Evolutionary conservation across 2,797 vertebrate genomes (phyloP).

Genomic region (Pseudocheirus occidentalis): DNA sequence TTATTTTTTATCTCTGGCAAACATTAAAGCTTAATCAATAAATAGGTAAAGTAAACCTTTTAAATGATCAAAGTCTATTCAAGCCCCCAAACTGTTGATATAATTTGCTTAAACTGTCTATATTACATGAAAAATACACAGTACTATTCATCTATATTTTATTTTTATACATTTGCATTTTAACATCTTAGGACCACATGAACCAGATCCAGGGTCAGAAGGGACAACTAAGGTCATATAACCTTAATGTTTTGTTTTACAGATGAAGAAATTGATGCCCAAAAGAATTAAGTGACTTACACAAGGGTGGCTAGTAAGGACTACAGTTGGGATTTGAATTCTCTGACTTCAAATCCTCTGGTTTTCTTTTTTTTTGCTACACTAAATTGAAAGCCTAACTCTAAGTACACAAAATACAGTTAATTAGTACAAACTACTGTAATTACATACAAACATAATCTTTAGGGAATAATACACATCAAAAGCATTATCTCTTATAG

Average conservation of each 20-base stretch:
- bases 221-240: background rate
- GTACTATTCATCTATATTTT: background rate
- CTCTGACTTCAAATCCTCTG: background rate
- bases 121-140: background rate
- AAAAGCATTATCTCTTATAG: slow-evolving; percentile 54
- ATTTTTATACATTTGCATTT: slow-evolving; percentile 31
- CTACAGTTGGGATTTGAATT: background rate
- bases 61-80: background rate
- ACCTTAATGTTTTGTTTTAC: background rate
- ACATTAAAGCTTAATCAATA: background rate
- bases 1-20: background rate
- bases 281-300: background rate
- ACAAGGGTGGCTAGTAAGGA: background rate
- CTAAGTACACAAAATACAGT: slow-evolving; percentile 70
- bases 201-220: background rate
- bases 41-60: background rate
- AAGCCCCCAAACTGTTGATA: background rate
- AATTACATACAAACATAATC: slow-evolving; percentile 58
- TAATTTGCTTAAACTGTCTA: background rate
- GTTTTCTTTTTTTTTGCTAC: background rate
- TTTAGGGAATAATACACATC: slow-evolving; percentile 64
- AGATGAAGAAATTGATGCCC: background rate
- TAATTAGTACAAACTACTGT: slow-evolving; percentile 66
- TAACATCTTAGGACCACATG: slow-evolving; percentile 54
- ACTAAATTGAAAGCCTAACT: slow-evolving; percentile 49